Percentiles rank a stretch among this genome's conserved stretches.
phyloP scores from a whole-genome alignment of 2,797 vertebrate species.

The Thalassophryne amazonica region DNA sequence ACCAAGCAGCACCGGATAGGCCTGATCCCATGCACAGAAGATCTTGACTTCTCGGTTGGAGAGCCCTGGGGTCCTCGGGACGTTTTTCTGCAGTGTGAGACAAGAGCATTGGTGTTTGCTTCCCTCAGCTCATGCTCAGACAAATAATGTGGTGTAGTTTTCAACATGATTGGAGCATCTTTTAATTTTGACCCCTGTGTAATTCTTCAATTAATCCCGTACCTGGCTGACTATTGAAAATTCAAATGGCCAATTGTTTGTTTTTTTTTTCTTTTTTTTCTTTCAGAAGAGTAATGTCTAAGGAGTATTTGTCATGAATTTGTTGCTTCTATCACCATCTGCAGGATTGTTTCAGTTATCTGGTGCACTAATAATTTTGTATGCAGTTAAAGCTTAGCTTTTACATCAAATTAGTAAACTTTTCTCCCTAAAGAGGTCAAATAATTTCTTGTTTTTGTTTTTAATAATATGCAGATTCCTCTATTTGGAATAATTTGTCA shows the following conservation, averaged over 20 bases:
- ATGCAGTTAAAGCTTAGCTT: conserved; percentile 29
- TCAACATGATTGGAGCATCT: too few relatives aligned
- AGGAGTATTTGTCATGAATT: too few relatives aligned
- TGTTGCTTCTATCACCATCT: too few relatives aligned
- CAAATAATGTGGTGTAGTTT: too few relatives aligned
- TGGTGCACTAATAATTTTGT: conserved; percentile 43
- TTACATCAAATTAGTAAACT: conserved; percentile 3
- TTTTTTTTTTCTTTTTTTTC: too few relatives aligned
- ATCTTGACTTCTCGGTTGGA: conserved; percentile 91
- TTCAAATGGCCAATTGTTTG: too few relatives aligned
- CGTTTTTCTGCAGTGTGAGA: conserved; percentile 85
- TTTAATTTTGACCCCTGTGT: too few relatives aligned
- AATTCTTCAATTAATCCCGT: too few relatives aligned
- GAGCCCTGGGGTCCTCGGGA: conserved; percentile 90
- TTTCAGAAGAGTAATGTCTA: too few relatives aligned
- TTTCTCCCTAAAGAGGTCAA: background rate
- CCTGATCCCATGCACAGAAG: conserved; percentile 86
- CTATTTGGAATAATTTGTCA: background rate
- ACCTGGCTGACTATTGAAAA: too few relatives aligned
- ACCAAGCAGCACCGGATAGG: conserved; percentile 69
- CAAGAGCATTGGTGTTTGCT: conserved; percentile 85
- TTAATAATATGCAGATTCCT: background rate
- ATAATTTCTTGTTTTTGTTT: background rate
- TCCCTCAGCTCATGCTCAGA: conserved; percentile 84
- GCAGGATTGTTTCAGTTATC: too few relatives aligned